Evolutionary conservation across 1,140 invertebrate genomes (phyloP).

Genomic region (Pogonognathellus flavescens): DNA sequence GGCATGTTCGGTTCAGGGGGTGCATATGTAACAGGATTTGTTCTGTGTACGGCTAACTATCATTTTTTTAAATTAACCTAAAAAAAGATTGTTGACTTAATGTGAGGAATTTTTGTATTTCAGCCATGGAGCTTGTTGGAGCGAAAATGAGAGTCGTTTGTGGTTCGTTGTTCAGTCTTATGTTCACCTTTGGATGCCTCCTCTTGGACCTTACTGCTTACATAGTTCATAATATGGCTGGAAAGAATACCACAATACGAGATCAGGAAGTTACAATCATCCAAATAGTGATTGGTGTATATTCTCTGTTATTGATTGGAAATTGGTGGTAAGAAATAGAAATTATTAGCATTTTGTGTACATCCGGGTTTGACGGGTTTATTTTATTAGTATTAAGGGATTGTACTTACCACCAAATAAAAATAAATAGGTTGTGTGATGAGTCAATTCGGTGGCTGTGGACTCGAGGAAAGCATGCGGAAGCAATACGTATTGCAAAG

Average conservation of each 20-base stretch:
- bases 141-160: constrained; percentile 57
- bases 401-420: constrained; percentile 76
- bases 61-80: not conserved
- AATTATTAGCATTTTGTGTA: no score
- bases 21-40: constrained; percentile 66
- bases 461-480: constrained; percentile 79
- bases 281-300: constrained; percentile 84
- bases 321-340: constrained; percentile 78
- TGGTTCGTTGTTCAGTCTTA: constrained; percentile 62
- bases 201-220: constrained; percentile 76
- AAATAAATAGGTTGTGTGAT: constrained; percentile 77
- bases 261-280: constrained; percentile 69
- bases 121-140: constrained; percentile 66
- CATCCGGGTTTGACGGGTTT: no score
- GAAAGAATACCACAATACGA: no score
- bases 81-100: no score
- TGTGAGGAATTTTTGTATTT: not conserved
- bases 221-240: constrained; percentile 80
- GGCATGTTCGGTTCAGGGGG: constrained; percentile 66
- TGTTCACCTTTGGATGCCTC: constrained; percentile 60
- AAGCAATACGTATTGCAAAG: constrained; percentile 80
- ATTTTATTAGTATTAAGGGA: constrained; percentile 20
- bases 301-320: constrained; percentile 79
- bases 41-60: constrained; percentile 62
- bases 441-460: constrained; percentile 89